Evolutionary conservation across 2,113 vertebrate genomes (phyloP).

Genomic region (Tragelaphus strepsiceros): DNA sequence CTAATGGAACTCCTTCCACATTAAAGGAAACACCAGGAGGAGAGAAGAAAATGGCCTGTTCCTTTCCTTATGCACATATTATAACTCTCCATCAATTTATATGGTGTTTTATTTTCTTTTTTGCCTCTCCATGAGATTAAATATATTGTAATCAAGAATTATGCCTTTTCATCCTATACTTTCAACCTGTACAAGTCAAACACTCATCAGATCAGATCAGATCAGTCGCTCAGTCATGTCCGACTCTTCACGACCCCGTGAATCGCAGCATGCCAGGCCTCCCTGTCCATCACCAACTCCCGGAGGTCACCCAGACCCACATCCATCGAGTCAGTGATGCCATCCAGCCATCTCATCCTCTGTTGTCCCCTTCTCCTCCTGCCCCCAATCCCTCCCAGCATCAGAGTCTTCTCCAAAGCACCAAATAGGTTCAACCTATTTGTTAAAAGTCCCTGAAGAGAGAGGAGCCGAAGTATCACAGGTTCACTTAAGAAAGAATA

Average conservation of each 20-base stretch:
- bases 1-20: not conserved
- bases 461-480: not conserved
- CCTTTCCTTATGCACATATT: not conserved
- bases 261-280: too few relatives aligned
- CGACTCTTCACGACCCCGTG: too few relatives aligned
- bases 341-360: too few relatives aligned
- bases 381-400: too few relatives aligned
- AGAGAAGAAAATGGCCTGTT: not conserved
- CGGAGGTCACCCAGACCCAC: too few relatives aligned
- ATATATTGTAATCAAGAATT: not conserved
- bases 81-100: not conserved
- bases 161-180: not conserved
- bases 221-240: too few relatives aligned
- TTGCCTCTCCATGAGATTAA: not conserved
- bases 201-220: not conserved
- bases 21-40: not conserved
- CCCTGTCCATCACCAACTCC: too few relatives aligned
- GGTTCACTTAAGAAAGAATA: not conserved
- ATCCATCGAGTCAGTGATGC: too few relatives aligned
- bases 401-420: too few relatives aligned
- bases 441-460: not conserved
- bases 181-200: not conserved
- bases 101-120: not conserved
- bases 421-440: not conserved
- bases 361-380: too few relatives aligned